Conservation (phyloP, 2,797 vertebrate genomes). For the Microctenopoma stevenorrisi region DNA sequence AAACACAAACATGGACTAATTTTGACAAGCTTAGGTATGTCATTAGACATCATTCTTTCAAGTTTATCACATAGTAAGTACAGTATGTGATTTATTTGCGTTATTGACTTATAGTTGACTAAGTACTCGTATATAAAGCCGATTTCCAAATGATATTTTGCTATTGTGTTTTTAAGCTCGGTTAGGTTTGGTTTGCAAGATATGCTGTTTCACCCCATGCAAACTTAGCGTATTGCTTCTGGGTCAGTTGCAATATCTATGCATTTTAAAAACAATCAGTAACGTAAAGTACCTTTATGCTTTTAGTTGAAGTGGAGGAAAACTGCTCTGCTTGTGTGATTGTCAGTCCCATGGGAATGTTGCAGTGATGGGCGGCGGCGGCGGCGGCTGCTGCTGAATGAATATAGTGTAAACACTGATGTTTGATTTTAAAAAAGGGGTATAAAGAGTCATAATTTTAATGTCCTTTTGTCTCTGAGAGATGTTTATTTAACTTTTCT, state of each 20-base stretch:
- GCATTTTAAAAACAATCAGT: background rate
- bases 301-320: constrained; percentile 21
- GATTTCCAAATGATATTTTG: background rate
- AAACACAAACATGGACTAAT: background rate
- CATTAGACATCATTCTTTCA: background rate
- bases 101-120: too few relatives aligned
- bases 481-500: background rate
- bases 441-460: constrained; percentile 23
- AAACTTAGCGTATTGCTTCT: background rate
- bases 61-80: background rate
- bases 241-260: background rate
- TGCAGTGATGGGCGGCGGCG: constrained; percentile 24
- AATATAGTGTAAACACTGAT: constrained; percentile 14
- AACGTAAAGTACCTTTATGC: background rate
- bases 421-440: constrained; percentile 21
- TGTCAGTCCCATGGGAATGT: constrained; percentile 43
- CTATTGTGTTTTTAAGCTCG: background rate
- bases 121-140: background rate
- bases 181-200: background rate
- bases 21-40: background rate
- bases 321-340: constrained; percentile 24
- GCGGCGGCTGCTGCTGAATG: constrained; percentile 20
- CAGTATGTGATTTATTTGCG: background rate
- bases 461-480: background rate
- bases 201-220: background rate